A percentile compares a stretch with the other conserved stretches of the same genome.
Evolutionary conservation across 2,888 invertebrate genomes (phyloP).

Genomic region (Hyppa rectilinea): DNA sequence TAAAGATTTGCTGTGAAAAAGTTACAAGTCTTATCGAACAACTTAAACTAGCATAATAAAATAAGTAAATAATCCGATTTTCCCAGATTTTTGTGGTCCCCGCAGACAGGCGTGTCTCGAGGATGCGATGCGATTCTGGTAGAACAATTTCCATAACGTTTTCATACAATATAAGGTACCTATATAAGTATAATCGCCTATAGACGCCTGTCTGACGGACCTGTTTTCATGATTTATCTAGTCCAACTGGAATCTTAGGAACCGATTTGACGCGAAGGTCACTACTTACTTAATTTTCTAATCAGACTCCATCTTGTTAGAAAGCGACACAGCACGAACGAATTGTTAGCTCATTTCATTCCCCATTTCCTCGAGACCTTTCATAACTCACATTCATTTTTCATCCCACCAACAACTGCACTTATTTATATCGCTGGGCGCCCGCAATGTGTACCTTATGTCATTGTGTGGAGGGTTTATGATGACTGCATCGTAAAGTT

Average conservation of each 20-base stretch:
- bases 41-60: conserved; percentile 15
- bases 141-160: too few relatives aligned
- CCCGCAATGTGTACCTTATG: conserved; percentile 66
- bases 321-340: conserved; percentile 57
- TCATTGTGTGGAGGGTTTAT: conserved; percentile 59
- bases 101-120: too few relatives aligned
- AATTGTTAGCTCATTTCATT: conserved; percentile 67
- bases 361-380: conserved; percentile 74
- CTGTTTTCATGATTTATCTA: conserved; percentile 17
- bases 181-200: too few relatives aligned
- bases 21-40: conserved; percentile 32
- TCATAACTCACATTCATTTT: conserved; percentile 75
- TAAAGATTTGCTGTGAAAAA: conserved; percentile 50
- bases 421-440: conserved; percentile 56
- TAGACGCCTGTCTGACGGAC: too few relatives aligned
- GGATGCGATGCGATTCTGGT: too few relatives aligned
- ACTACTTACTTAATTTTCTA: conserved; percentile 54
- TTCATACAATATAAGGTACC: too few relatives aligned
- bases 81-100: too few relatives aligned
- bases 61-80: conserved; percentile 3
- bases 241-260: conserved; percentile 42
- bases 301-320: conserved; percentile 65
- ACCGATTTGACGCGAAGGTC: conserved; percentile 50
- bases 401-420: conserved; percentile 70
- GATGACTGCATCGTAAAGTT: conserved; percentile 69